Conservation (phyloP, 2,888 invertebrate genomes). For the Orthosia gothica region DNA sequence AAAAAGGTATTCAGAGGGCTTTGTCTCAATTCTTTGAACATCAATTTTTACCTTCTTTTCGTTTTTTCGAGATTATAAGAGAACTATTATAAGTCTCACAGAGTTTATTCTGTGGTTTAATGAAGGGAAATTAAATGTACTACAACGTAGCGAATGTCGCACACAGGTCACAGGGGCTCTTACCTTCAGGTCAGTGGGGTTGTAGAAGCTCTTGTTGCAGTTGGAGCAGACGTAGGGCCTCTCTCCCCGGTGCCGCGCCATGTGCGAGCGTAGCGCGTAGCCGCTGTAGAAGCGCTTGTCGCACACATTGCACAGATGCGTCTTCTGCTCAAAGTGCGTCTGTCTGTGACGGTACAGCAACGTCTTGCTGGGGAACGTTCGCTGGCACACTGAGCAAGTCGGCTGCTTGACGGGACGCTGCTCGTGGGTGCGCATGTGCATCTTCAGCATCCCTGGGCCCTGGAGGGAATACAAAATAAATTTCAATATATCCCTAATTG, state of each 20-base stretch:
- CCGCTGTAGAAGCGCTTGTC: constrained; percentile 90
- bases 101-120: too few relatives aligned
- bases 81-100: too few relatives aligned
- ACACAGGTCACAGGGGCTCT: constrained; percentile 87
- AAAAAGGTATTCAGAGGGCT: too few relatives aligned
- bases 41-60: too few relatives aligned
- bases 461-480: constrained; percentile 52
- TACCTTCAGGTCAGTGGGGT: constrained; percentile 92
- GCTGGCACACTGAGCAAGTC: constrained; percentile 92
- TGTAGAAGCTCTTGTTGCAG: constrained; percentile 91
- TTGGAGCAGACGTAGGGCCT: constrained; percentile 91
- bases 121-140: too few relatives aligned
- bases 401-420: constrained; percentile 91
- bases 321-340: constrained; percentile 92
- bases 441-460: constrained; percentile 93
- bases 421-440: constrained; percentile 93
- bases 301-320: constrained; percentile 88
- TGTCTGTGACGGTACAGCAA: constrained; percentile 92
- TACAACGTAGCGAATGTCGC: too few relatives aligned
- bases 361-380: constrained; percentile 92
- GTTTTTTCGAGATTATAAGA: too few relatives aligned
- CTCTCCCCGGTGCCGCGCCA: constrained; percentile 89
- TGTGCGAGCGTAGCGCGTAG: constrained; percentile 89
- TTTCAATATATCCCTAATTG: neutral
- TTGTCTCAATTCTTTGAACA: too few relatives aligned